Evolutionary conservation across 2,888 invertebrate species (phyloP), one percentile per base, ranked within the genome.

Genomic region (Podotricha telesiphe): DNA sequence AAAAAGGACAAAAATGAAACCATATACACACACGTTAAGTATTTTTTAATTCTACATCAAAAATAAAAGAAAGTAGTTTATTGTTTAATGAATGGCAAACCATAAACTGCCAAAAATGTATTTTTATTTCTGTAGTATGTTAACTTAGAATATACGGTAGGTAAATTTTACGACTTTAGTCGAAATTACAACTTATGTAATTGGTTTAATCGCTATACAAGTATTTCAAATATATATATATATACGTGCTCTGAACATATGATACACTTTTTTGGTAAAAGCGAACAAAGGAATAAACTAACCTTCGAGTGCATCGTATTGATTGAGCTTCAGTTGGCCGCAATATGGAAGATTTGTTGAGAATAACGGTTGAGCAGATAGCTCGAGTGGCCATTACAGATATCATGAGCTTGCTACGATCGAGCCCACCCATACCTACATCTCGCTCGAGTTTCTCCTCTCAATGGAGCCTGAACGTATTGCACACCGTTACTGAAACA

Each of bases 351-450:
- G 88, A 91, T 91, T 90, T 88, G 89, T 89, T 85, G 86, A 83
- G 87, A 87, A 88, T 88, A 89, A 87, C 88, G 87, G 85, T 82
- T 82, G 86, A 85, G 84, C 82, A 87, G 88, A 89, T 86, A 86
- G 86, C 88, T 88, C 87, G 85, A 89, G 89, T 90, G 88, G 89
- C 91, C 89, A 90, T 90, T 91, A 91, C 86, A 85, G 89, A 87
- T 89, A 89, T 87, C 86, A 86, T 83, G 86, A 85, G 86, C 84
- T 82, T 77, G 80, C 79, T 78, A 81, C 82, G 82, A 86, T 86
- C 83, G 86, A 80, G 83, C 82, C 84, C 82, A 83, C 82, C 82
- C 79, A 81, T 81, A 86, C 85, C 85, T 86, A 83, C 80, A 80
- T 84, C 81, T 84, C 83, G 80, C 84, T 86, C 81, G 81, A 81